Evolutionary conservation across 2,113 vertebrate species (phyloP), one percentile per base, ranked within the genome.

Genomic region (Chloropsis cyanopogon): DNA sequence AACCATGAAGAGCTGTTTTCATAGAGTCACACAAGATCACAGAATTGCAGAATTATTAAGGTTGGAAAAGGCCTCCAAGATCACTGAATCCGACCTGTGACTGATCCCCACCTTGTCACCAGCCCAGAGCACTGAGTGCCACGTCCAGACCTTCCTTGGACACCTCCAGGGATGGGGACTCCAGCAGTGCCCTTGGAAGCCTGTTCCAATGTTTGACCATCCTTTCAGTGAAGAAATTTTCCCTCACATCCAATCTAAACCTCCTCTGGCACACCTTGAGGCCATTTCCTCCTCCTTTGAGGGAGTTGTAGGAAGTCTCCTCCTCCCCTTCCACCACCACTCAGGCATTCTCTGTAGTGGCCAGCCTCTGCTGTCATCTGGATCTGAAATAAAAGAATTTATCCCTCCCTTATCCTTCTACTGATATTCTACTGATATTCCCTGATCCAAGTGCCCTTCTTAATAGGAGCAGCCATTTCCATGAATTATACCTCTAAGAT

Each of bases 91-190:
- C 68, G 46, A 0, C 5, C 49, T 75, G 24, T 49, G 42, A 1
- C 35, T 0, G 0, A 49, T 56, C 35, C 59, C 29, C 52, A 42
- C 24, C 6, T 29, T n/a, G 29, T 57, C 82, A 2, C 70, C 19
- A 56, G 24, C 29, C n/a, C 70, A 41, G 60, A 65, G 60, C 70
- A 0, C 60, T n/a, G 50, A 65, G 44, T n/a, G 26, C 28, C 60
- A 73, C 2, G 0, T 50, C 37, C 68, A 49, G 29, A 0, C 14
- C 0, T 64, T 47, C n/a, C n/a, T 24, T 12, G 42, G 60, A 16
- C 28, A 24, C 8, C 7, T 65, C 19, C 19, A 39, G 37, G 37
- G 5, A 7, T 24, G 33, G 15, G 13, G 19, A 66, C 19, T 33
- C 33, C 50, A 44, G 6, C n/a, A n/a, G n/a, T n/a, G n/a, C 29